A percentile compares a stretch with the other conserved stretches of the same genome.
phyloP scores from a whole-genome alignment of 2,113 vertebrate species.

The Prinia subflava region DNA sequence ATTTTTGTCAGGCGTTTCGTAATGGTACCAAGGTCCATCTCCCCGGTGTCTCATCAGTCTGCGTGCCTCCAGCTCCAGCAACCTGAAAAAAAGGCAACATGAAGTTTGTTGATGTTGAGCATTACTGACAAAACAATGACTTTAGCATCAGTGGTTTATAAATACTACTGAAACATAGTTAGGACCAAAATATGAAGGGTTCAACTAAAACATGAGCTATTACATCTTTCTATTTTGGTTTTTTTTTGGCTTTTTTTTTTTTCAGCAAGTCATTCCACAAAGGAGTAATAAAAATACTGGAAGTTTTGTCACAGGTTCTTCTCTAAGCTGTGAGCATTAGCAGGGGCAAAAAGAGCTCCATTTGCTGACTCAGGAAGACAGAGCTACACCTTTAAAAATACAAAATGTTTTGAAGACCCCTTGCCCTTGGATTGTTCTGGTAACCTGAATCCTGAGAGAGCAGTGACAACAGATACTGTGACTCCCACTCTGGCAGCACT shows the following conservation, averaged over 20 bases:
- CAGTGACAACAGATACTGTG: neutral
- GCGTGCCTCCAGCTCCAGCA: slow-evolving; percentile 76
- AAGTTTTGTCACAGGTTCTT: neutral
- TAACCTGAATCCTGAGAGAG: neutral
- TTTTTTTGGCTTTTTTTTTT: neutral
- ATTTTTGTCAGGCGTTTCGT: slow-evolving; percentile 73
- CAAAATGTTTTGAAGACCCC: neutral
- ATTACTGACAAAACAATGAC: neutral
- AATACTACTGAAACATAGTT: neutral
- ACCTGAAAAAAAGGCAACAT: slow-evolving; percentile 58
- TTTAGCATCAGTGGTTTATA: neutral
- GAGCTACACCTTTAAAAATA: neutral
- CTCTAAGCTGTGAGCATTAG: neutral
- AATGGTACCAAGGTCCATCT: slow-evolving; percentile 90
- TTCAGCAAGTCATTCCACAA: neutral
- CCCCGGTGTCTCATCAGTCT: slow-evolving; percentile 84
- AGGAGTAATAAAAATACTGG: neutral
- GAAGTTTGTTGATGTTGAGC: neutral
- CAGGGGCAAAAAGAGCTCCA: neutral
- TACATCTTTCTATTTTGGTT: neutral
- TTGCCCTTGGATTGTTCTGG: neutral
- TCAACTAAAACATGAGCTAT: neutral
- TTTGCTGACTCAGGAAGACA: neutral
- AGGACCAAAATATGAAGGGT: neutral
- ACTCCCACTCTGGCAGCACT: neutral